phyloP scores from a whole-genome alignment of 2,888 invertebrate genomes.

The Brassicogethes aeneus region DNA sequence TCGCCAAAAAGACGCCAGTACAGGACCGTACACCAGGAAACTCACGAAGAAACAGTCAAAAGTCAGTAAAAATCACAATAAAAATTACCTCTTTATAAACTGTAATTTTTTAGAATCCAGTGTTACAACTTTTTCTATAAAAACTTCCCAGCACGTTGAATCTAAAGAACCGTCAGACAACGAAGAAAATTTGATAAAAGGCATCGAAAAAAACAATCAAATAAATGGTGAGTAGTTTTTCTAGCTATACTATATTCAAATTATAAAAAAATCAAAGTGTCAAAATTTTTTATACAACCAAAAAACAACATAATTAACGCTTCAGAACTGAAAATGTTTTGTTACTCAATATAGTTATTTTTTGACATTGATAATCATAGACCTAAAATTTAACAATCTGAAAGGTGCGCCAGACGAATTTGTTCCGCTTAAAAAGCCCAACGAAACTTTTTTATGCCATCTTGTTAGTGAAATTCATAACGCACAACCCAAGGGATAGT shows the following conservation, averaged over 20 bases:
- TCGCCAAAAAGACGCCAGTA: conserved; percentile 49
- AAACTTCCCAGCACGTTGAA: conserved; percentile 14
- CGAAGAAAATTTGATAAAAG: conserved; percentile 10
- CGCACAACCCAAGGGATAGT: background rate
- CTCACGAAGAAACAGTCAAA: conserved; percentile 42
- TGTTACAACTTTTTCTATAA: conserved; percentile 21
- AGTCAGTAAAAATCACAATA: too few species aligned
- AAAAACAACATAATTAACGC: too few species aligned
- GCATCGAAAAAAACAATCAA: conserved; percentile 13
- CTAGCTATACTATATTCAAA: background rate
- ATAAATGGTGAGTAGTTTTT: conserved; percentile 12
- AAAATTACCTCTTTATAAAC: too few species aligned
- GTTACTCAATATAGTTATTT: background rate
- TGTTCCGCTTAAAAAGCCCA: conserved; percentile 18
- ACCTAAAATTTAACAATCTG: background rate
- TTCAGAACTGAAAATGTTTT: too few species aligned
- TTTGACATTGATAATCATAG: background rate
- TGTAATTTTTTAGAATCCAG: conserved; percentile 25
- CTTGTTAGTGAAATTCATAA: conserved; percentile 1
- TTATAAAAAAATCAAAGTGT: too few species aligned
- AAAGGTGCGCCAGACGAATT: conserved; percentile 19
- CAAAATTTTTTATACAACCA: too few species aligned
- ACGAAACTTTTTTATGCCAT: background rate
- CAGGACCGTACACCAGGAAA: conserved; percentile 40
- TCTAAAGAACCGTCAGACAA: conserved; percentile 11